Conservation (phyloP, 2,797 vertebrate genomes). For the Sebastes steindachneri region DNA sequence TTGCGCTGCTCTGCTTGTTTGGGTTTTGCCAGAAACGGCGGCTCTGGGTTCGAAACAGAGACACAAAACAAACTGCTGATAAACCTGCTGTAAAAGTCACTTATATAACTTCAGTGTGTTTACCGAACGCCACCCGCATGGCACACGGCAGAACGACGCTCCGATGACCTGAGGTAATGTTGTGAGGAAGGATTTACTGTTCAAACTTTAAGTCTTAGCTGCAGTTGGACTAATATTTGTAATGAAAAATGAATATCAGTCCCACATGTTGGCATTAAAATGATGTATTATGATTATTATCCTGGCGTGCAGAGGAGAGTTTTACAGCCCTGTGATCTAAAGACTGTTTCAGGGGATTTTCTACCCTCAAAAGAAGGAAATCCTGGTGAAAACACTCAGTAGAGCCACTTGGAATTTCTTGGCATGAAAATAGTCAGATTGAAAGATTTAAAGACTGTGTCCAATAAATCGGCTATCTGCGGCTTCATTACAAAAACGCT, state of each 20-base stretch:
- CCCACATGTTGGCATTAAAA: not conserved
- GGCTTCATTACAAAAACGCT: slow-evolving; percentile 4
- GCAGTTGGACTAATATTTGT: slow-evolving; percentile 2
- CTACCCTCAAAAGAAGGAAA: slow-evolving; percentile 58
- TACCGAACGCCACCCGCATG: slow-evolving; percentile 46
- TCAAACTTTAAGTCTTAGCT: not conserved
- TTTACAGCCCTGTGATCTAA: slow-evolving; percentile 28
- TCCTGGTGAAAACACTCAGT: slow-evolving; percentile 54
- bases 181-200: slow-evolving; percentile 46
- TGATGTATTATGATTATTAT: not conserved
- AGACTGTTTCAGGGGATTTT: slow-evolving; percentile 42
- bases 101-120: slow-evolving; percentile 70
- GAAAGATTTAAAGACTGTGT: slow-evolving; percentile 38
- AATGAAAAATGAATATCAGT: not conserved
- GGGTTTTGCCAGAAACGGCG: slow-evolving; percentile 71
- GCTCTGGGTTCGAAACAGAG: slow-evolving; percentile 63
- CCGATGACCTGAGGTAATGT: slow-evolving; percentile 49
- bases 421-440: slow-evolving; percentile 50
- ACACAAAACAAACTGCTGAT: slow-evolving; percentile 69
- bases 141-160: slow-evolving; percentile 6
- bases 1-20: slow-evolving; percentile 73
- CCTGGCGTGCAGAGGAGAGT: slow-evolving; percentile 5
- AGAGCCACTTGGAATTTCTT: slow-evolving; percentile 65
- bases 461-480: slow-evolving; percentile 39
- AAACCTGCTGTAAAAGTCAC: slow-evolving; percentile 32